Evolutionary conservation across 1,140 invertebrate species (phyloP).

Genomic region (Penaeus chinensis): DNA sequence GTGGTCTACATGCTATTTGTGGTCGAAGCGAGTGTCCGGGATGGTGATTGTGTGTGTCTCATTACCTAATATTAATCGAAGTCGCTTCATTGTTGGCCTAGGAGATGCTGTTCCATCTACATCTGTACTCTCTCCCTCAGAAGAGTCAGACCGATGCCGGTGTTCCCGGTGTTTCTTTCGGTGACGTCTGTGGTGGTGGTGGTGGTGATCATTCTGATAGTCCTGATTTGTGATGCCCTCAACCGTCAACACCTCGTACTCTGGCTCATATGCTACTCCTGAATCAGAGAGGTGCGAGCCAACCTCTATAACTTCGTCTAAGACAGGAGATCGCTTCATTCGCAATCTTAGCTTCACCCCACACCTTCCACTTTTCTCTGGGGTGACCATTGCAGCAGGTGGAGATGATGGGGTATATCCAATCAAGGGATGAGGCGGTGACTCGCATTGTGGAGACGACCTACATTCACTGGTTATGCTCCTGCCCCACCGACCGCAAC

Average conservation of each 20-base stretch:
- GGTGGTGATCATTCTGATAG: slow-evolving; percentile 43
- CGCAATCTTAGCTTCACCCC: slow-evolving; percentile 83
- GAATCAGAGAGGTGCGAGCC: slow-evolving; percentile 71
- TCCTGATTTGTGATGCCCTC: slow-evolving; percentile 74
- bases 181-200: slow-evolving; percentile 47
- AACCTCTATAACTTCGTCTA: slow-evolving; percentile 86
- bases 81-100: slow-evolving; percentile 54
- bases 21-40: slow-evolving; percentile 49
- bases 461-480: slow-evolving; percentile 56
- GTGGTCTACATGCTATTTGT: slow-evolving; percentile 42
- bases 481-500: slow-evolving; percentile 57
- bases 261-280: slow-evolving; percentile 73
- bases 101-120: slow-evolving; percentile 41
- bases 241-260: slow-evolving; percentile 85
- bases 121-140: slow-evolving; percentile 50
- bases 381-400: slow-evolving; percentile 66
- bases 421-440: slow-evolving; percentile 54
- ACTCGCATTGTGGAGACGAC: slow-evolving; percentile 47
- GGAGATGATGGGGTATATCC: slow-evolving; percentile 39
- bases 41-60: slow-evolving; percentile 58
- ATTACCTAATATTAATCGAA: slow-evolving; percentile 50
- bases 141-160: slow-evolving; percentile 45
- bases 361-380: slow-evolving; percentile 69
- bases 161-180: slow-evolving; percentile 46
- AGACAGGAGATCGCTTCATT: slow-evolving; percentile 85